Conservation (phyloP, 2,888 invertebrate genomes). For the Seira musarum region DNA sequence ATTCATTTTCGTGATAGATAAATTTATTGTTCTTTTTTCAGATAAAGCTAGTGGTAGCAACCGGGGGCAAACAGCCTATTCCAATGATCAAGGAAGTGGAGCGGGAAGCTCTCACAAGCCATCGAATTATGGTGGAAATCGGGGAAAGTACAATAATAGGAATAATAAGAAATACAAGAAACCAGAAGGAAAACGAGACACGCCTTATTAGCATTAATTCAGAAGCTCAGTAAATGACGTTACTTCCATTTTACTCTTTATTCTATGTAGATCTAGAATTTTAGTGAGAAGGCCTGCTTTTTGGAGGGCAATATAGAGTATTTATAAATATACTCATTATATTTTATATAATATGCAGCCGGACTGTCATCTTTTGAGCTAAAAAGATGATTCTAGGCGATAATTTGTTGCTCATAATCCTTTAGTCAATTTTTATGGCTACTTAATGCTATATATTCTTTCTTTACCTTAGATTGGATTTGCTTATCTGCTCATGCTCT, state of each 20-base stretch:
- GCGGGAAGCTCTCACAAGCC: slow-evolving; percentile 47
- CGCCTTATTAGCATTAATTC: slow-evolving; percentile 45
- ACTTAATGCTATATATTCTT: slow-evolving; percentile 13
- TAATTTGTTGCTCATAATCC: slow-evolving; percentile 39
- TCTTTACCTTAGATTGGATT: neutral
- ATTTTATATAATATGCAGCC: slow-evolving; percentile 16
- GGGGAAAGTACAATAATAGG: slow-evolving; percentile 31
- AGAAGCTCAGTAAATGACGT: slow-evolving; percentile 43
- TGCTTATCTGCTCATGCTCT: neutral
- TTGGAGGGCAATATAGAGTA: no score
- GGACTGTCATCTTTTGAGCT: slow-evolving; percentile 9
- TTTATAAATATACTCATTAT: slow-evolving; percentile 6
- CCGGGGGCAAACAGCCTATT: slow-evolving; percentile 40
- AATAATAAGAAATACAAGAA: slow-evolving; percentile 52
- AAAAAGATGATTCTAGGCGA: neutral
- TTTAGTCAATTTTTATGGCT: slow-evolving; percentile 25
- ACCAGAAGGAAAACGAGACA: slow-evolving; percentile 57
- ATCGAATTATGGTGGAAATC: slow-evolving; percentile 32
- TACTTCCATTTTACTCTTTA: slow-evolving; percentile 45
- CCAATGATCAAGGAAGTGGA: slow-evolving; percentile 42
- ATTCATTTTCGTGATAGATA: no score
- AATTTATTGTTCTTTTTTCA: slow-evolving; percentile 1
- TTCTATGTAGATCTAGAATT: neutral
- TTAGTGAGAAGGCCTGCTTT: slow-evolving; percentile 20
- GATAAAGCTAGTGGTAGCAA: slow-evolving; percentile 46